Base-by-base conservation (phyloP, 2,888 invertebrate genomes). In the Epirrita christyi region DNA sequence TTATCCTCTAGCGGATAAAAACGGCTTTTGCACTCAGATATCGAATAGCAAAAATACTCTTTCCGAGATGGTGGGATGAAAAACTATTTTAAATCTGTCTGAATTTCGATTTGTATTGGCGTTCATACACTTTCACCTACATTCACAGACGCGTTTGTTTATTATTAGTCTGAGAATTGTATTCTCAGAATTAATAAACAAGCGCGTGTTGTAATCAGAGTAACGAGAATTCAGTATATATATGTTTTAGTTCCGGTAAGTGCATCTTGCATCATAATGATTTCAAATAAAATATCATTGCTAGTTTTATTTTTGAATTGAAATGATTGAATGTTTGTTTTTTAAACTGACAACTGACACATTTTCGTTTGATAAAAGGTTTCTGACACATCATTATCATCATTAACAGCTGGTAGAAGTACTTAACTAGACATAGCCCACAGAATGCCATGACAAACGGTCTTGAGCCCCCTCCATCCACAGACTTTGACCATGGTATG, bases 201-300 rank as follows among this genome's bases (percentile, higher is more conserved):
- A 21, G 21, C 21, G 21, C 21, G 21, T 44, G 48, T 55, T 38
- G 44, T 32, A 55, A 48, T 43, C 44, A 28, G 21, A 27, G 27
- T 55, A 44, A 43, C 48, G 13, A 49, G 44, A 55, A 49, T 40
- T 34, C 40, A 27, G 27, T 38, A 48, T 55, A 43, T 7, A 46
- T 32, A 10, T 34, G 8, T 46, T 36, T 47, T 15, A 48, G 11
- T 47, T 47, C 47, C 6, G 10, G 47, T 38, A 10, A 44, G 43
- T 37, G 55, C 40, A 1, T 45, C 21, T 55, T 55, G 40, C 55
- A 14, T 44, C 38, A 55, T 21, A 50, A 28, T 28, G 14, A 6
- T 14, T 38, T 34, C n/a, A n/a, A 50, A 50, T 36, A 38, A 38
- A 38, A 38, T 38, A 38, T 38, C 1, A 6, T 7, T 8, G 8